A percentile compares a stretch with the other conserved stretches of the same genome.
phyloP scores from a whole-genome alignment of 2,888 invertebrate species.

The Tenthredo mesomela region DNA sequence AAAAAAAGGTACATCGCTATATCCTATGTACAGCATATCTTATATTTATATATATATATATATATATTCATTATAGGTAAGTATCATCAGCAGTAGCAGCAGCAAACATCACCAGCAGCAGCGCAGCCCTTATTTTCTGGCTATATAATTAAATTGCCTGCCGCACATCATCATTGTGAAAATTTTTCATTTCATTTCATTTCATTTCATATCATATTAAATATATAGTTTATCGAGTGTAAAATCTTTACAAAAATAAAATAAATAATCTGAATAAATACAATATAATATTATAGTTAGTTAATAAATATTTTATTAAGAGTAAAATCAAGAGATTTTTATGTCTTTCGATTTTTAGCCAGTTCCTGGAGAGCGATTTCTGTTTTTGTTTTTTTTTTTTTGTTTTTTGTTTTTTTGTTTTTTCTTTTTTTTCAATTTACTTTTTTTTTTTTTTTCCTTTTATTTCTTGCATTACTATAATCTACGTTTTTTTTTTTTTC shows the following conservation, averaged over 20 bases:
- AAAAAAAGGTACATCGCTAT: not conserved
- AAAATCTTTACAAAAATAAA: slow-evolving; percentile 76
- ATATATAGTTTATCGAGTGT: slow-evolving; percentile 66
- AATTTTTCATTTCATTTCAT: slow-evolving; percentile 47
- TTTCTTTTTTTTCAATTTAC: slow-evolving; percentile 19
- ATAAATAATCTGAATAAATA: slow-evolving; percentile 78
- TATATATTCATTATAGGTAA: not conserved
- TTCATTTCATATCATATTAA: slow-evolving; percentile 56
- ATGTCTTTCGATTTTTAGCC: slow-evolving; percentile 45
- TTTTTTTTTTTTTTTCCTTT: not conserved
- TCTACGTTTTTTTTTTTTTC: not conserved
- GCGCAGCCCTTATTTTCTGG: slow-evolving; percentile 52
- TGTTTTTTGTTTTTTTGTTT: slow-evolving; percentile 18
- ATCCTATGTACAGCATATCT: not conserved
- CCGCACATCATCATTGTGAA: slow-evolving; percentile 20
- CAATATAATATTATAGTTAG: slow-evolving; percentile 71
- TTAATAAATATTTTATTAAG: slow-evolving; percentile 75
- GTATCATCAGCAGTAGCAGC: slow-evolving; percentile 48
- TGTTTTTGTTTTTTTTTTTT: not conserved
- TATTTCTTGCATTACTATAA: not conserved
- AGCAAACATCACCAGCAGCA: slow-evolving; percentile 58
- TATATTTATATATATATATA: not conserved
- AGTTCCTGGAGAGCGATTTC: slow-evolving; percentile 44
- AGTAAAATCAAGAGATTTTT: slow-evolving; percentile 54
- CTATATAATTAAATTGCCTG: slow-evolving; percentile 13